A percentile compares a stretch with the other conserved stretches of the same genome.
These are phyloP conservation scores for Eupithecia centaureata DNA, from an alignment of 2,888 invertebrate species.

Conservation along the genomic window DNA sequence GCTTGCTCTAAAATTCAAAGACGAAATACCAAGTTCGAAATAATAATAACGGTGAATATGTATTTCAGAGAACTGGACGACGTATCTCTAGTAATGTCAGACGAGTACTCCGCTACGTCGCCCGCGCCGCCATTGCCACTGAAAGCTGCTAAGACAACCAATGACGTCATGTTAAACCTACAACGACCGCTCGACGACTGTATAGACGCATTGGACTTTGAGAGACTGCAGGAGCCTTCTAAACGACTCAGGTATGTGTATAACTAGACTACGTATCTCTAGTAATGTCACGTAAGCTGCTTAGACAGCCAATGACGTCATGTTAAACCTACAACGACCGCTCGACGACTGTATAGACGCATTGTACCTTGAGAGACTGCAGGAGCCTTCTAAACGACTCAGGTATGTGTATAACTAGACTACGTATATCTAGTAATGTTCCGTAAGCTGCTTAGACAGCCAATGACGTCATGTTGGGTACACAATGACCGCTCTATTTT, in stretches of 20 bases:
- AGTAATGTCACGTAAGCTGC: too few species aligned
- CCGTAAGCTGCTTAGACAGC: neutral
- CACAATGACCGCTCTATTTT: constrained; percentile 59
- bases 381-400: constrained; percentile 60
- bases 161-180: constrained; percentile 63
- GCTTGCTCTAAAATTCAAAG: too few species aligned
- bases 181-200: constrained; percentile 62
- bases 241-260: constrained; percentile 70
- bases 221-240: constrained; percentile 57
- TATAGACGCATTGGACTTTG: constrained; percentile 60
- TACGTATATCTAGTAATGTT: neutral
- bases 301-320: constrained; percentile 49
- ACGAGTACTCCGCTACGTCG: constrained; percentile 62
- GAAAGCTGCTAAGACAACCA: neutral
- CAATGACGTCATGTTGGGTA: constrained; percentile 60
- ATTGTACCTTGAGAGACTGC: constrained; percentile 58
- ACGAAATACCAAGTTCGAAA: too few species aligned
- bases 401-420: constrained; percentile 52
- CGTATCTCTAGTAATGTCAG: constrained; percentile 62
- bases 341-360: constrained; percentile 63
- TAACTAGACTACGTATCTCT: too few species aligned
- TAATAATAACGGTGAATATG: too few species aligned
- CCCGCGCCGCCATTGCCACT: constrained; percentile 47
- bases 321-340: constrained; percentile 61
- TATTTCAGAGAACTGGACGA: constrained; percentile 64